Evolutionary conservation across 2,113 vertebrate genomes (phyloP).

Genomic region (Cyanoliseus patagonus): DNA sequence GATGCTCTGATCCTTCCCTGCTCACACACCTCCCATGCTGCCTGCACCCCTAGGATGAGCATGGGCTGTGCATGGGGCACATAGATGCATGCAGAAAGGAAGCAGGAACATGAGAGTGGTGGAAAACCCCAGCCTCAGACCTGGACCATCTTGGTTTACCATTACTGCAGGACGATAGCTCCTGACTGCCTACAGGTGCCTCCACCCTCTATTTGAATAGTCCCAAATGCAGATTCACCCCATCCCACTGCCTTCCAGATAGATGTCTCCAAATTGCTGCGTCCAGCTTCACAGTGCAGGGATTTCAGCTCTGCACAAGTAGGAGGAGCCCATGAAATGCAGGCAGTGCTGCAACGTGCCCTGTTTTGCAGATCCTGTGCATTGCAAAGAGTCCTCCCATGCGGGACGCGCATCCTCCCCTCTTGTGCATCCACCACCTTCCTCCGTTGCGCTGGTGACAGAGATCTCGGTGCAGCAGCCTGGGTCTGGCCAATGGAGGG

Average conservation of each 20-base stretch:
- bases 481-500: conserved; percentile 60
- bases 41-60: background rate
- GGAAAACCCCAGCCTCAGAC: background rate
- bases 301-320: background rate
- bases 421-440: background rate
- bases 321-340: background rate
- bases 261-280: fast-evolving
- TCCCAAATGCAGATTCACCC: fast-evolving
- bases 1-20: background rate
- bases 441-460: background rate
- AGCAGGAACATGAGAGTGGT: background rate
- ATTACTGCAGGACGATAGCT: background rate
- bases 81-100: background rate
- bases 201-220: background rate
- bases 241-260: background rate
- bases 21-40: background rate
- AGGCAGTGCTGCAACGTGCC: background rate
- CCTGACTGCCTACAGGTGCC: background rate
- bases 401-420: fast-evolving
- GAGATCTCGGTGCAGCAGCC: background rate
- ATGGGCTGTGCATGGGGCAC: background rate
- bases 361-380: background rate
- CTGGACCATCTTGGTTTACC: background rate
- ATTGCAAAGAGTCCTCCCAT: fast-evolving
- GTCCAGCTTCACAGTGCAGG: background rate